These are phyloP conservation scores for Congeria kusceri DNA, from an alignment of 2,888 invertebrate species.

Conservation along the genomic window DNA sequence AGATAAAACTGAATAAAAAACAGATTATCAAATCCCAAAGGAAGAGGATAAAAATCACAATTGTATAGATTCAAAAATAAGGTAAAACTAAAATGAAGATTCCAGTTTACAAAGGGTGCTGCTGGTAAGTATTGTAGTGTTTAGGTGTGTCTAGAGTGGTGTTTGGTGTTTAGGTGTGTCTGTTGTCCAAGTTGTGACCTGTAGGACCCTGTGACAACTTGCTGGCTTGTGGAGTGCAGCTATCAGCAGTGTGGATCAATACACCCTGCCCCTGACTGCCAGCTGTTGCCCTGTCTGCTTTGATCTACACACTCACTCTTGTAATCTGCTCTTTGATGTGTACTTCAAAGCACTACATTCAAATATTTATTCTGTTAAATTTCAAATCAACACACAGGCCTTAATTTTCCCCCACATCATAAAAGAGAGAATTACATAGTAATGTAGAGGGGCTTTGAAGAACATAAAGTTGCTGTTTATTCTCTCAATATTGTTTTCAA, in stretches of 20 bases:
- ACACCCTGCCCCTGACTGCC: slow-evolving; percentile 40
- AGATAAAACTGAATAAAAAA: too few relatives aligned
- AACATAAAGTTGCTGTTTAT: background rate
- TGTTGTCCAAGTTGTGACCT: background rate
- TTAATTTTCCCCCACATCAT: slow-evolving; percentile 62
- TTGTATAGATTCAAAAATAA: too few relatives aligned
- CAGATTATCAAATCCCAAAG: too few relatives aligned
- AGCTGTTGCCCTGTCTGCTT: slow-evolving; percentile 58
- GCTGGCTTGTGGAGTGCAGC: slow-evolving; percentile 20
- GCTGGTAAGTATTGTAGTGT: too few relatives aligned
- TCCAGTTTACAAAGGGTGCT: too few relatives aligned
- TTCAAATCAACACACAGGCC: slow-evolving; percentile 60
- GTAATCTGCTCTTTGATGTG: slow-evolving; percentile 61
- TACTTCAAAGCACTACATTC: slow-evolving; percentile 66
- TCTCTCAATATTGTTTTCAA: background rate
- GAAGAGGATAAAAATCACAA: too few relatives aligned
- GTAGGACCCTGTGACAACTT: slow-evolving; percentile 1
- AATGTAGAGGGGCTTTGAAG: slow-evolving; percentile 4
- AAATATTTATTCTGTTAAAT: slow-evolving; percentile 67
- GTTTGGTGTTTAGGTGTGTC: too few relatives aligned
- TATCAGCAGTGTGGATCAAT: slow-evolving; percentile 50
- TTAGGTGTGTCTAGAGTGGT: too few relatives aligned
- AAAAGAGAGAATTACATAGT: slow-evolving; percentile 32
- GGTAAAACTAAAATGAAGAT: too few relatives aligned
- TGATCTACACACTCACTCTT: slow-evolving; percentile 57